Base-by-base conservation (phyloP, 2,888 invertebrate species). In the Heliconius aoede region DNA sequence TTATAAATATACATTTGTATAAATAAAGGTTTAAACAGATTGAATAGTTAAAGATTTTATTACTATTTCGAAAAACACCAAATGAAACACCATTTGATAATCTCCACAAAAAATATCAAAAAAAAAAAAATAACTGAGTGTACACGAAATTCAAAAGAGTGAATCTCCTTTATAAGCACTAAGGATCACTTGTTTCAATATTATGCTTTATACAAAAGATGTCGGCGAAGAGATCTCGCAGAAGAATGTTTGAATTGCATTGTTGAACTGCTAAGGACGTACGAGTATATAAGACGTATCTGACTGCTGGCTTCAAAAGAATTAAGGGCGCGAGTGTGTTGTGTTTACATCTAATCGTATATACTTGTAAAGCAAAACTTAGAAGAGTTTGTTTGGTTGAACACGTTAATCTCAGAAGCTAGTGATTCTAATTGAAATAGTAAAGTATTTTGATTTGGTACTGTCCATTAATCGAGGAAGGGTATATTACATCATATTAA, bases 101-200 rank as follows among this genome's bases (percentile, higher is more conserved):
- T 36, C 15, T 72, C 18, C 15, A 60, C 11, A 60, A 26, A 61
- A 32, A 26, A 60, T 36, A 24, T 36, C 8, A 55, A 24, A 61
- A 72, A 26, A 72, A 2, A 72, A 61, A 72, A 26, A 72, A 2
- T 61, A 61, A 21, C 36, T 26, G 51, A 71, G 36, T 60, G 26
- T 60, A 28, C 60, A 72, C 13, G 36, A 60, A 36, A 24, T n/a
- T 55, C 55, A 40, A 73, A 71, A 62, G 26, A 72, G 61, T 40
- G 24, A 28, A 28, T 40, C 62, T 64, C 62, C 62, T 73, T 55
- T 73, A 73, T 73, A 55, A 55, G 65, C 65, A 18, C 46, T 64
- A 65, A 73, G 73, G 51, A 73, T 61, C 72, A 72, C 64, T 73
- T 55, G 51, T 64, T 73, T 55, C 73, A 73, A 73, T 65, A 51